phyloP scores from a whole-genome alignment of 1,140 invertebrate genomes.

The Drosophila lacertosa region DNA sequence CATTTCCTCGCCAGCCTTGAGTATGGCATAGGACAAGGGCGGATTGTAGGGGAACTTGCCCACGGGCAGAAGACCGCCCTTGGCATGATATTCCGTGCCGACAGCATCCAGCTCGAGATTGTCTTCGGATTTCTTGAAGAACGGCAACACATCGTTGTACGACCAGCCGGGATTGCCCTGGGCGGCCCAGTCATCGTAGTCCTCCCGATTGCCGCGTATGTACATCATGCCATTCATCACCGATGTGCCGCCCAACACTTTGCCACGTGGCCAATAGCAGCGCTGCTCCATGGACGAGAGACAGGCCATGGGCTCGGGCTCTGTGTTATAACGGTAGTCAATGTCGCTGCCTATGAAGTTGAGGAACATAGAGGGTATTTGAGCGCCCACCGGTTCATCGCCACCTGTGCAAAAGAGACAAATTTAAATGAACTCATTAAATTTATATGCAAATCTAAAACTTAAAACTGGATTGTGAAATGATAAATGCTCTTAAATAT shows the following conservation, averaged over 20 bases:
- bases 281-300: slow-evolving; percentile 89
- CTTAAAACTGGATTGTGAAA: not conserved
- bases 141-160: slow-evolving; percentile 94
- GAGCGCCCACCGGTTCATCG: slow-evolving; percentile 92
- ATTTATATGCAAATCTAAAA: not conserved
- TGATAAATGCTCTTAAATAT: too few species aligned
- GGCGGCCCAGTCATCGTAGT: slow-evolving; percentile 95
- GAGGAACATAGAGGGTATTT: slow-evolving; percentile 93
- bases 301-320: slow-evolving; percentile 93
- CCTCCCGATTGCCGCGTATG: slow-evolving; percentile 94
- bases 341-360: slow-evolving; percentile 92
- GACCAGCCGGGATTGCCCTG: slow-evolving; percentile 95
- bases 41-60: slow-evolving; percentile 94
- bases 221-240: slow-evolving; percentile 99
- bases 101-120: slow-evolving; percentile 90
- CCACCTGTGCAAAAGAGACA: slow-evolving; percentile 84
- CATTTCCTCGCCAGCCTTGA: slow-evolving; percentile 92
- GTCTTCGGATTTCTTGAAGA: slow-evolving; percentile 94
- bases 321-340: slow-evolving; percentile 95
- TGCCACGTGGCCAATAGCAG: slow-evolving; percentile 93
- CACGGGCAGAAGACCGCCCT: slow-evolving; percentile 91
- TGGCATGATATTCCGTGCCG: slow-evolving; percentile 90
- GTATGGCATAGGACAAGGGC: slow-evolving; percentile 91
- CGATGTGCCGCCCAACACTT: slow-evolving; percentile 95
- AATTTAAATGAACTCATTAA: not conserved